Conservation (phyloP, 1,140 invertebrate genomes). For the Ceratosolen fusciceps region DNA sequence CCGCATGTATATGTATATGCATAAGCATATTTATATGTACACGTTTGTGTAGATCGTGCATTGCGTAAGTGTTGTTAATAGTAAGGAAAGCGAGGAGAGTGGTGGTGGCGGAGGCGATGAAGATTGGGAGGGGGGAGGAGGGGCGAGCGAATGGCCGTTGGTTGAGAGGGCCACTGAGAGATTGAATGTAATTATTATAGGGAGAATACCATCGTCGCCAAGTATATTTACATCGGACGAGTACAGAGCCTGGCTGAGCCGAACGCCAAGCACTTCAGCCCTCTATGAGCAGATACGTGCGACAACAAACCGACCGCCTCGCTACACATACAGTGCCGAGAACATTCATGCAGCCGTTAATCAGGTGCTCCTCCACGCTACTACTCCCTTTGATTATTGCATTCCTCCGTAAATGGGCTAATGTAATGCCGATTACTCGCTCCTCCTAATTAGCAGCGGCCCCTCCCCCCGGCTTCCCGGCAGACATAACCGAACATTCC, state of each 20-base stretch:
- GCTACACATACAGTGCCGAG: conserved; percentile 90
- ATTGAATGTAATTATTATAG: conserved; percentile 56
- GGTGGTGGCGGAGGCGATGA: no score
- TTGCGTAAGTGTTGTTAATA: no score
- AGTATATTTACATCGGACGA: conserved; percentile 92
- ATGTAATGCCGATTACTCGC: background rate
- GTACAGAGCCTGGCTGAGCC: conserved; percentile 86
- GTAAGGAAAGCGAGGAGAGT: no score
- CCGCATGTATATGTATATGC: background rate
- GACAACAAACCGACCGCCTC: conserved; percentile 78
- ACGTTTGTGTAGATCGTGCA: background rate
- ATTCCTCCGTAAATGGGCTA: conserved; percentile 2
- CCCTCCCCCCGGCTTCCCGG: no score
- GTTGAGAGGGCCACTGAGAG: no score
- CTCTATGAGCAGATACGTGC: conserved; percentile 90
- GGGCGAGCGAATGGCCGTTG: no score
- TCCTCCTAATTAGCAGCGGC: background rate
- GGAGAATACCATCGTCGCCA: conserved; percentile 77
- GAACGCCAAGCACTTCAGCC: conserved; percentile 92
- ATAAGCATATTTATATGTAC: background rate
- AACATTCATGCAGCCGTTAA: conserved; percentile 87
- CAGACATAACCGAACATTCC: no score
- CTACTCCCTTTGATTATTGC: conserved; percentile 7
- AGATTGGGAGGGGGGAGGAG: no score
- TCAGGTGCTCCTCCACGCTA: conserved; percentile 74